Evolutionary conservation across 2,888 invertebrate genomes (phyloP).

Genomic region (Entomobrya proxima): DNA sequence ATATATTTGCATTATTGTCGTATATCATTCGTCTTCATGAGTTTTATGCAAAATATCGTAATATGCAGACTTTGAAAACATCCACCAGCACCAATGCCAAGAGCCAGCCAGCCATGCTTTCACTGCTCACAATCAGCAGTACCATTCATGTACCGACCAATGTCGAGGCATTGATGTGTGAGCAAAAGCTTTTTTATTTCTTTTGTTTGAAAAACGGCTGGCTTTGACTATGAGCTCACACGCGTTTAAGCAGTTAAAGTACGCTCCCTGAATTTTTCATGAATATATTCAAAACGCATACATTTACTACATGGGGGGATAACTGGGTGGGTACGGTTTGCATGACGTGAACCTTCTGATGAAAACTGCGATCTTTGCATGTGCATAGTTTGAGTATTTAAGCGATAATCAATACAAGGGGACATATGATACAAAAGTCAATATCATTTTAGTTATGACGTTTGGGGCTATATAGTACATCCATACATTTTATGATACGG

Average conservation of each 20-base stretch:
- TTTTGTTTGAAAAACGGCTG: neutral
- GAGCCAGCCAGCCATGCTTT: neutral
- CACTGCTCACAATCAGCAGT: neutral
- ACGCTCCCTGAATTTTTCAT: no score
- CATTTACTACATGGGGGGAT: no score
- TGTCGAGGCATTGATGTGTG: no score
- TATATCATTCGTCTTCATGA: constrained; percentile 47
- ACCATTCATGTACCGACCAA: neutral
- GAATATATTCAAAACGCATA: no score
- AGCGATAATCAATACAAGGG: constrained; percentile 61
- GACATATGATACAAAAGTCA: constrained; percentile 62
- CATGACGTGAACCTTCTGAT: neutral
- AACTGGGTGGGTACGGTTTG: neutral
- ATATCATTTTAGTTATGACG: constrained; percentile 45
- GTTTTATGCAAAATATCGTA: constrained; percentile 2
- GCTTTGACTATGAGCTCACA: neutral
- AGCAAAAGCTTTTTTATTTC: neutral
- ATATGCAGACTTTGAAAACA: neutral
- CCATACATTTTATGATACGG: no score
- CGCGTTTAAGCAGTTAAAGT: neutral
- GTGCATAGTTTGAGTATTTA: constrained; percentile 5
- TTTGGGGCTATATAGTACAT: neutral
- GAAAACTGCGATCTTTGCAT: neutral
- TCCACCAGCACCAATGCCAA: neutral
- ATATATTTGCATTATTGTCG: constrained; percentile 44